Evolutionary conservation across 2,888 invertebrate species (phyloP).

Genomic region (Ceraclea dissimilis): DNA sequence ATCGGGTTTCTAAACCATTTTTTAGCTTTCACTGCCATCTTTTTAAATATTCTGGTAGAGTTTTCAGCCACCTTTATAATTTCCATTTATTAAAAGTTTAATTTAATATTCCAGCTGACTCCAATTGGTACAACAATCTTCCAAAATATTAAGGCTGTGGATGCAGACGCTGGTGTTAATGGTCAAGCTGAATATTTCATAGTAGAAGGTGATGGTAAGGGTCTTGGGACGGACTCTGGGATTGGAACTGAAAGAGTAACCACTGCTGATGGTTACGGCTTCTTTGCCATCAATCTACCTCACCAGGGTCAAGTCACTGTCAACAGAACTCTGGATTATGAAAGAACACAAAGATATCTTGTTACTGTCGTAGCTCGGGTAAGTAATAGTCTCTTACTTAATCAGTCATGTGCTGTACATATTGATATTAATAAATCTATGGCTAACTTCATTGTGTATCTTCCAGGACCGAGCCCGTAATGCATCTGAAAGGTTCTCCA

Average conservation of each 20-base stretch:
- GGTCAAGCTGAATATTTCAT: conserved; percentile 83
- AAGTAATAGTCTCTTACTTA: conserved; percentile 37
- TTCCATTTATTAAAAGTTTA: too few species aligned
- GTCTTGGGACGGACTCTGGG: conserved; percentile 51
- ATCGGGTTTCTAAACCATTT: too few species aligned
- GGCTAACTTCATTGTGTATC: not conserved
- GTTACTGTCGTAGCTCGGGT: conserved; percentile 85
- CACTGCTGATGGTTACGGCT: conserved; percentile 72
- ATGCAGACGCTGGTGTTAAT: conserved; percentile 82
- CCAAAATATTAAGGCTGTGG: conserved; percentile 69
- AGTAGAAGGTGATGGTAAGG: conserved; percentile 55
- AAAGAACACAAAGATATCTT: conserved; percentile 78
- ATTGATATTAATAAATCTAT: too few species aligned
- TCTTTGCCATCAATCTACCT: conserved; percentile 77
- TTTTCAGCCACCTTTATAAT: too few species aligned
- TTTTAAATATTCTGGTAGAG: too few species aligned
- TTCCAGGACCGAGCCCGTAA: conserved; percentile 78
- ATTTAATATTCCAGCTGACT: conserved; percentile 63
- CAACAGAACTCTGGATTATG: conserved; percentile 79
- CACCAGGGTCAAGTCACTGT: conserved; percentile 86
- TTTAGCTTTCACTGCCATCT: too few species aligned
- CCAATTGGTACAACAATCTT: conserved; percentile 82
- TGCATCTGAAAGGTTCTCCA: conserved; percentile 65
- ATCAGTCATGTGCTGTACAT: too few species aligned
- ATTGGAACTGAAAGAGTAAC: conserved; percentile 49